Percentiles rank a stretch among this genome's conserved stretches.
These are phyloP conservation scores for Brachynemurus nebulosus DNA, from an alignment of 2,888 invertebrate species.

Conservation along the genomic window DNA sequence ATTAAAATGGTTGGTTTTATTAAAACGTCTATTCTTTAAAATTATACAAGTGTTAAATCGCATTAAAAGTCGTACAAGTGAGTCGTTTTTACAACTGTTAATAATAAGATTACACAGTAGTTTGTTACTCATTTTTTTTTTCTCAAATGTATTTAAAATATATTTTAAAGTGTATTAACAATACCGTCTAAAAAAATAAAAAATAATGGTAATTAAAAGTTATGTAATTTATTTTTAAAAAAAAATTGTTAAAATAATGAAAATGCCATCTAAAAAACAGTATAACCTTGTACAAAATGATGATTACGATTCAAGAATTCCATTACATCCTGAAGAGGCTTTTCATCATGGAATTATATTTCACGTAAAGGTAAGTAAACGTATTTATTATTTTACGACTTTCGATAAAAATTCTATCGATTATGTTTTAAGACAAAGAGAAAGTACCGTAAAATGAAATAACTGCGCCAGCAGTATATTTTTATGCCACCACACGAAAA, in stretches of 20 bases:
- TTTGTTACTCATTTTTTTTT: no score
- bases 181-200: no score
- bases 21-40: no score
- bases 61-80: no score
- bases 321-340: slow-evolving; percentile 93
- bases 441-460: neutral
- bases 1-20: no score
- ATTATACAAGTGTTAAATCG: no score
- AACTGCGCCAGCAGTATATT: neutral
- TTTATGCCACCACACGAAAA: neutral
- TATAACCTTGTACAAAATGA: slow-evolving; percentile 95
- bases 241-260: slow-evolving; percentile 27
- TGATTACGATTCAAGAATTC: slow-evolving; percentile 89
- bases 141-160: no score
- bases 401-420: neutral
- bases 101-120: no score
- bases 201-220: no score
- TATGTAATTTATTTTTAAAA: neutral
- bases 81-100: no score
- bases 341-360: slow-evolving; percentile 95
- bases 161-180: no score
- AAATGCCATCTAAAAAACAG: slow-evolving; percentile 77
- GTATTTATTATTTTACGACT: neutral
- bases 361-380: slow-evolving; percentile 77
- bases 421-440: neutral